Conservation (phyloP, 2,888 invertebrate genomes). For the Chromoteleia sp. region DNA sequence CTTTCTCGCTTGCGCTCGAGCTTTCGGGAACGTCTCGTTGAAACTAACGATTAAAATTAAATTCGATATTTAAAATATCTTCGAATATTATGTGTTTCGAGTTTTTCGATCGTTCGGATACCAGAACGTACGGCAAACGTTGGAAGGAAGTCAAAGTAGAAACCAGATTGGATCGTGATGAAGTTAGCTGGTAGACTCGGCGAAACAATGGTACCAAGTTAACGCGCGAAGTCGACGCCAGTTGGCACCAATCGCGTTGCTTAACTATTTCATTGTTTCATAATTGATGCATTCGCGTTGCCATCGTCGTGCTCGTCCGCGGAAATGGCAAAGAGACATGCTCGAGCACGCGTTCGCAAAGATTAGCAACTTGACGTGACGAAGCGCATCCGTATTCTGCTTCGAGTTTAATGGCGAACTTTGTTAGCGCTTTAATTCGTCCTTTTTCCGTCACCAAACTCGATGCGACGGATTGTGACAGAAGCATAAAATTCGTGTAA, state of each 20-base stretch:
- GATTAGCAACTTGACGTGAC: conserved; percentile 63
- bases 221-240: conserved; percentile 79
- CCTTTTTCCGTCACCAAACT: conserved; percentile 28
- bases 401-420: conserved; percentile 45
- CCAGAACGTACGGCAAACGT: conserved; percentile 6
- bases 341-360: conserved; percentile 54
- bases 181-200: conserved; percentile 83
- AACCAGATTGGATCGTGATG: conserved; percentile 74
- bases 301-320: conserved; percentile 75
- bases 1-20: no score
- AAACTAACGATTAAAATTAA: no score
- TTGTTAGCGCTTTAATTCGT: conserved; percentile 53
- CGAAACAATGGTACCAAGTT: conserved; percentile 82
- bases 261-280: conserved; percentile 83
- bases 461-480: conserved; percentile 13
- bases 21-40: no score
- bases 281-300: conserved; percentile 82
- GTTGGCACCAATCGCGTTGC: conserved; percentile 79
- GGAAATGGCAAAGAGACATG: conserved; percentile 47
- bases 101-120: not conserved
- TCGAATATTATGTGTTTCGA: no score
- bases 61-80: no score
- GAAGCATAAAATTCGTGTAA: conserved; percentile 36
- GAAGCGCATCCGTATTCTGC: conserved; percentile 42
- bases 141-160: conserved; percentile 56